phyloP scores from a whole-genome alignment of 2,797 vertebrate species.

The Percopsis omiscomaycus region DNA sequence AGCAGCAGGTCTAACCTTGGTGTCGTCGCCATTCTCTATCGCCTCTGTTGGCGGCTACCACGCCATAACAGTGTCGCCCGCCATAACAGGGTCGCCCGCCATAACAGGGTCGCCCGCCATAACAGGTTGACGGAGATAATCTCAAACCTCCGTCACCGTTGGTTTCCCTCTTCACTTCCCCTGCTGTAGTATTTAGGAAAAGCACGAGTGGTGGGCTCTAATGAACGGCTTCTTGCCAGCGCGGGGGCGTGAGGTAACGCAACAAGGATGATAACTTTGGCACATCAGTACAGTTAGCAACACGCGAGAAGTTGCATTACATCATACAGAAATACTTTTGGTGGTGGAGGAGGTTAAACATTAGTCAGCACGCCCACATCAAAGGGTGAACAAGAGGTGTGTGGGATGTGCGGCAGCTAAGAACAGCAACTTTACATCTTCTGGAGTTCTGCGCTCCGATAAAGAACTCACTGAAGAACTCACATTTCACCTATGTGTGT shows the following conservation, averaged over 20 bases:
- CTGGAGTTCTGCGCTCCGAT: slow-evolving; percentile 12
- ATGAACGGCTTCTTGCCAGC: slow-evolving; percentile 26
- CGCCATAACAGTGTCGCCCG: slow-evolving; percentile 17
- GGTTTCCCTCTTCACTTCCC: neutral
- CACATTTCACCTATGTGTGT: neutral
- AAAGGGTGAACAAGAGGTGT: slow-evolving; percentile 58
- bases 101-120: neutral
- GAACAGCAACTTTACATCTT: slow-evolving; percentile 42
- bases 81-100: neutral
- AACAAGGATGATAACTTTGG: too few relatives aligned
- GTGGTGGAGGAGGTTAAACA: slow-evolving; percentile 51
- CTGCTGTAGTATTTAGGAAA: slow-evolving; percentile 23
- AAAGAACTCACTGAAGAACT: neutral
- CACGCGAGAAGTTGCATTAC: too few relatives aligned
- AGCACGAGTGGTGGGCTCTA: slow-evolving; percentile 25
- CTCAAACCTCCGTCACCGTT: slow-evolving; percentile 23
- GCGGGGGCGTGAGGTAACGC: too few relatives aligned
- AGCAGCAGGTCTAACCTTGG: slow-evolving; percentile 36
- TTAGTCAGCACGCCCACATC: slow-evolving; percentile 70
- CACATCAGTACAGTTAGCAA: too few relatives aligned
- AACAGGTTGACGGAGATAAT: slow-evolving; percentile 52
- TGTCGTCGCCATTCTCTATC: slow-evolving; percentile 50
- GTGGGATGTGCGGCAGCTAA: slow-evolving; percentile 65
- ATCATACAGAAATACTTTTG: slow-evolving; percentile 16
- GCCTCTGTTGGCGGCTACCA: slow-evolving; percentile 26